Percentiles rank a stretch among this genome's conserved stretches.
These are phyloP conservation scores for Stegodyphus mimosarum DNA, from an alignment of 1,140 invertebrate species.

Conservation along the genomic window DNA sequence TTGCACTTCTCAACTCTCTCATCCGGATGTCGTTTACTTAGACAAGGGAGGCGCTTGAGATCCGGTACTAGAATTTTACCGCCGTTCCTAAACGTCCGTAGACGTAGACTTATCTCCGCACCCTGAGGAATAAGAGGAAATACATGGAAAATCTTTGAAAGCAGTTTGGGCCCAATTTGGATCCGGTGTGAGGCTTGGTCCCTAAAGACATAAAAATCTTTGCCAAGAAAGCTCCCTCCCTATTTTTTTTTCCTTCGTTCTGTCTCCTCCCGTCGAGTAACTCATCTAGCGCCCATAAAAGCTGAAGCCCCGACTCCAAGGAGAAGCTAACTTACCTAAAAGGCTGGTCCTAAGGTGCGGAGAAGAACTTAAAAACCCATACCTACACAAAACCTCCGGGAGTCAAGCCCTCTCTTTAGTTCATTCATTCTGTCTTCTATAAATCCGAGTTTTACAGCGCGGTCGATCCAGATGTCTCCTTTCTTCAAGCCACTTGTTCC, in stretches of 20 bases:
- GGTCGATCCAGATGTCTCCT: constrained; percentile 42
- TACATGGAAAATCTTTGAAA: neutral
- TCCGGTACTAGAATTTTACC: too few relatives aligned
- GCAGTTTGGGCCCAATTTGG: constrained; percentile 18
- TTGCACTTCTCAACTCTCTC: too few relatives aligned
- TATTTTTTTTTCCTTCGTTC: neutral
- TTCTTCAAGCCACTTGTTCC: constrained; percentile 45
- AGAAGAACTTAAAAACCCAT: constrained; percentile 6
- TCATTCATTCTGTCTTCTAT: constrained; percentile 26
- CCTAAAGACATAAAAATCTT: constrained; percentile 17
- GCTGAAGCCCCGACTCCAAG: neutral
- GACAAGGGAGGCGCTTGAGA: too few relatives aligned
- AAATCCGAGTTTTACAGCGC: constrained; percentile 39
- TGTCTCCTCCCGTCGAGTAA: constrained; percentile 1
- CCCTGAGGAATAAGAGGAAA: neutral
- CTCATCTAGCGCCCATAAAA: constrained; percentile 9
- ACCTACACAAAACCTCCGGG: constrained; percentile 25
- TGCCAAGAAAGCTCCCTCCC: neutral
- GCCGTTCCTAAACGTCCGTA: neutral
- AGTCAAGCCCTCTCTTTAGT: constrained; percentile 44
- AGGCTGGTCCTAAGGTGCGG: constrained; percentile 20
- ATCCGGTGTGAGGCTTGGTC: constrained; percentile 39
- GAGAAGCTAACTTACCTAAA: neutral
- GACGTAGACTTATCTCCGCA: neutral
- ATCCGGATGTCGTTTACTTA: too few relatives aligned